A percentile compares a stretch with the other conserved stretches of the same genome.
Conservation (phyloP, 2,797 vertebrate species). For the Scarus forsteni region DNA sequence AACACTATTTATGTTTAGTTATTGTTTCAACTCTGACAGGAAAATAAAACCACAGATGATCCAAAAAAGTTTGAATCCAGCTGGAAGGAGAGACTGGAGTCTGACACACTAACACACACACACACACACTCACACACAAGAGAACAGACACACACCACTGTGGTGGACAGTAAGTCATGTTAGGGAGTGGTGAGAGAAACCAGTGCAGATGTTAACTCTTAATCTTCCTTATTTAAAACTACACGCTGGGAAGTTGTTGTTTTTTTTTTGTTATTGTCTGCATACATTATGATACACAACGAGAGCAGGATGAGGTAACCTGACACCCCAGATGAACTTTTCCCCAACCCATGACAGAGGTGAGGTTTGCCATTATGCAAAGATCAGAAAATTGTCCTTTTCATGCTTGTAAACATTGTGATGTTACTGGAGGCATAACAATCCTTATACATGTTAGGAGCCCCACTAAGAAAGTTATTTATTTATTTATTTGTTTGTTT, state of each 20-base stretch:
- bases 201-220: slow-evolving; percentile 65
- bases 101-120: slow-evolving; percentile 22
- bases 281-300: neutral
- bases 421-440: too few relatives aligned
- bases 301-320: neutral
- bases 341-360: too few relatives aligned
- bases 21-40: neutral
- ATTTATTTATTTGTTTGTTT: too few relatives aligned
- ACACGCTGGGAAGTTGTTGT: slow-evolving; percentile 38
- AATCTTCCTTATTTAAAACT: slow-evolving; percentile 36
- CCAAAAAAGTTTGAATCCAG: slow-evolving; percentile 33
- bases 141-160: neutral
- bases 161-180: slow-evolving; percentile 45
- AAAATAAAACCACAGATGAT: slow-evolving; percentile 33
- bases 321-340: too few relatives aligned
- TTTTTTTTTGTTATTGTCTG: neutral
- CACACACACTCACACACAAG: slow-evolving; percentile 11
- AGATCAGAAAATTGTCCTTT: too few relatives aligned
- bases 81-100: slow-evolving; percentile 17
- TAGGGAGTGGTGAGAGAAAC: slow-evolving; percentile 72
- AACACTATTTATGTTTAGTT: slow-evolving; percentile 1
- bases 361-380: too few relatives aligned
- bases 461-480: too few relatives aligned
- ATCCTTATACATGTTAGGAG: too few relatives aligned
- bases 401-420: too few relatives aligned